These are phyloP conservation scores for Dromaius novaehollandiae DNA, from an alignment of 2,113 vertebrate genomes.

Conservation along the genomic window DNA sequence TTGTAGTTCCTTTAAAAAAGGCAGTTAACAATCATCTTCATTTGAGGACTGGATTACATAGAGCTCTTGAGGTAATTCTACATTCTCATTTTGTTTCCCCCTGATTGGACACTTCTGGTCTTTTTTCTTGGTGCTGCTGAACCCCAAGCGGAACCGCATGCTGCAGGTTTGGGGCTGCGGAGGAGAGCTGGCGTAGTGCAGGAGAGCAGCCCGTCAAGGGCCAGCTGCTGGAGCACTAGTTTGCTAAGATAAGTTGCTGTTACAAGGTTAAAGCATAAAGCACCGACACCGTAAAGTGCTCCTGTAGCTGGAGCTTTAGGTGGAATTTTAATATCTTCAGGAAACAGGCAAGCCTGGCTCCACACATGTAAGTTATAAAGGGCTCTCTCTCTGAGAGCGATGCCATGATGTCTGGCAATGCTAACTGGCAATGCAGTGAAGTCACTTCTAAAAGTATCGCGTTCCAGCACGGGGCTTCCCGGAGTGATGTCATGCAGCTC, in stretches of 20 bases:
- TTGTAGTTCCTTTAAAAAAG: not conserved
- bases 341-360: not conserved
- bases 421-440: not conserved
- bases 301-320: not conserved
- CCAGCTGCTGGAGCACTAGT: not conserved
- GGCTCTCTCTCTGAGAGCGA: not conserved
- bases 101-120: not conserved
- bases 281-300: not conserved
- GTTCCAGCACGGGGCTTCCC: not conserved
- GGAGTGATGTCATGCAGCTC: constrained; percentile 11
- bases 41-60: not conserved
- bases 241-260: not conserved
- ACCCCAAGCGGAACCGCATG: not conserved
- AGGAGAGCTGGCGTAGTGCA: no score
- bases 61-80: not conserved
- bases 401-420: not conserved
- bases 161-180: not conserved
- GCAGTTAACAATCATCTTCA: not conserved
- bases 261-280: not conserved
- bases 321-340: not conserved
- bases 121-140: not conserved
- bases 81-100: not conserved
- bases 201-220: not conserved
- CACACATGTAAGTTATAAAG: not conserved
- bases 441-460: not conserved